Evolutionary conservation across 92 coral and sea anemone genomes (phyloP), one percentile per base, ranked within the genome.

Genomic region (Diadumene lineata): DNA sequence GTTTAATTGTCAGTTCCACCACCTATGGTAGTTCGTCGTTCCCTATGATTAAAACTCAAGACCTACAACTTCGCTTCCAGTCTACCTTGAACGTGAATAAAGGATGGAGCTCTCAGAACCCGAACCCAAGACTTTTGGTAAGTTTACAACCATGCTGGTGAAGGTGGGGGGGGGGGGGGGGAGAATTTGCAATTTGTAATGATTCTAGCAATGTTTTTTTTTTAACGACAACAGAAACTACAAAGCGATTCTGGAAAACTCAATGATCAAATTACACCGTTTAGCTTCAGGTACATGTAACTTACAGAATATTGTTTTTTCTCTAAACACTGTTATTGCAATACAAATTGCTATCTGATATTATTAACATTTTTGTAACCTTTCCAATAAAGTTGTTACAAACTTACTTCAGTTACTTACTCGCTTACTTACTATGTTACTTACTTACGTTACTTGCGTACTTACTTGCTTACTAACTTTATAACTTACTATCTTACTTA

Each of bases 91-190:
- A 50, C 56, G 75, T 67, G n/a, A 85, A 69, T 60, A 82, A 74
- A 50, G 96, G 96, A 8, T 83, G 91, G 91, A 73, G 48, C 55
- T 48, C 85, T 0, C 91, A 76, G 32, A 76, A 73, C 58, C 82
- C 86, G 25, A 90, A 90, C 31, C 92, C 96, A 1, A 85, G 88
- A 25, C 75, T 90, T 30, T 73, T 80, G 58, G 96, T 90, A 77
- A 50, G 88, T 65, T 21, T 23, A 16, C 22, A 53, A 16, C 4
- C 2, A 53, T 8, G 25, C 4, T 16, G n/a, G 2, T 6, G 4
- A 22, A 16, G 60, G n/a, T 16, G 60, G n/a, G 8, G 60, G 60
- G n/a, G 4, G 4, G n/a, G n/a, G n/a, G n/a, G n/a, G n/a, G n/a
- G n/a, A n/a, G n/a, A n/a, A n/a, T n/a, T n/a, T n/a, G n/a, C n/a